phyloP scores from a whole-genome alignment of 2,113 vertebrate species.

The Epinephelus fuscoguttatus region DNA sequence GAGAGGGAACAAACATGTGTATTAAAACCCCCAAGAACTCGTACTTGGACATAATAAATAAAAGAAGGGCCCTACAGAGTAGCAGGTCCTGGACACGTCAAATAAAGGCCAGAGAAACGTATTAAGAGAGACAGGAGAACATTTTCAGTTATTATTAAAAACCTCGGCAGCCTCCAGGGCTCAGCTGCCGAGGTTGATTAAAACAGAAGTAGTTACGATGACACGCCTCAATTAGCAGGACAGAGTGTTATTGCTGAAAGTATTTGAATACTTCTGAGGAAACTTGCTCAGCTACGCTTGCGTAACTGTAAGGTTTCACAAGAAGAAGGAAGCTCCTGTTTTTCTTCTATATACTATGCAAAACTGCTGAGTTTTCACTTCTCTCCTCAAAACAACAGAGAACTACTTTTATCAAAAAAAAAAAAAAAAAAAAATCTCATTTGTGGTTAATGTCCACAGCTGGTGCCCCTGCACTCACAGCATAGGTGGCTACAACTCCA shows the following conservation, averaged over 20 bases:
- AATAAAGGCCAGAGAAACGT: too few relatives aligned
- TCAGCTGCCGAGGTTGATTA: too few relatives aligned
- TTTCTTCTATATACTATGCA: not conserved
- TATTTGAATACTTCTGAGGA: not conserved
- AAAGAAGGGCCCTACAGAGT: too few relatives aligned
- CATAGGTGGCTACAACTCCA: not conserved
- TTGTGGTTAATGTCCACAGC: not conserved
- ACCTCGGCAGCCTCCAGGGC: too few relatives aligned
- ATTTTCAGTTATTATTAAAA: too few relatives aligned
- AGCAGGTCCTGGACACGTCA: too few relatives aligned
- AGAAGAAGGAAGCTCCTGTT: slow-evolving; percentile 23
- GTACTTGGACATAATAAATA: too few relatives aligned
- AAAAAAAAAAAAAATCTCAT: not conserved
- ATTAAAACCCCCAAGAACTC: too few relatives aligned
- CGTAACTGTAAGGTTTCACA: slow-evolving; percentile 16
- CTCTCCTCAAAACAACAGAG: not conserved
- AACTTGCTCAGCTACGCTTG: not conserved
- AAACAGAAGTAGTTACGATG: too few relatives aligned
- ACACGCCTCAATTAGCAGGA: too few relatives aligned
- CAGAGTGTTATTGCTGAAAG: not conserved
- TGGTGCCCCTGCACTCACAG: not conserved
- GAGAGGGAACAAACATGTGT: too few relatives aligned
- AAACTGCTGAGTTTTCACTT: not conserved
- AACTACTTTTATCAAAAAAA: not conserved
- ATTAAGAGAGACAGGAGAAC: too few relatives aligned